Percentiles rank a stretch among this genome's conserved stretches.
These are phyloP conservation scores for Phenganax marumi DNA, from an alignment of 92 coral and sea anemone species.

Conservation along the genomic window DNA sequence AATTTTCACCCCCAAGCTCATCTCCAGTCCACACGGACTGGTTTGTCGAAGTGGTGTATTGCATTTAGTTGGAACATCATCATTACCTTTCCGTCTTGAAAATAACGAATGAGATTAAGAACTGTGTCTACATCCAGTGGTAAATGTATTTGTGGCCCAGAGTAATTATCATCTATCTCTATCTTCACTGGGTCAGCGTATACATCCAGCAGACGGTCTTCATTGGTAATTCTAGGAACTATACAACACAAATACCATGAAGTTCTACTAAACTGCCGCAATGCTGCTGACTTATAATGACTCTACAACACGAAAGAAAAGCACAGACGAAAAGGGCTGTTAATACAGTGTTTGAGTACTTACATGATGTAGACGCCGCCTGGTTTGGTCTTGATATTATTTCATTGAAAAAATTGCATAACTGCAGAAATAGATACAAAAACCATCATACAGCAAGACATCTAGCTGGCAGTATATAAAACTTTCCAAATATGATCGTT, in stretches of 20 bases:
- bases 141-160: conserved; percentile 68
- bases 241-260: not conserved
- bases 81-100: conserved; percentile 68
- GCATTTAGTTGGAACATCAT: not conserved
- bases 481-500: not conserved
- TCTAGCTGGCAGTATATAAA: not conserved
- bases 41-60: no score
- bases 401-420: conserved; percentile 5
- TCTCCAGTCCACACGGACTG: no score
- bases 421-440: not conserved
- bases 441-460: not conserved
- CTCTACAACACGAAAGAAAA: no score
- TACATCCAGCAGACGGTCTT: conserved; percentile 56
- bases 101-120: conserved; percentile 65
- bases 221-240: conserved; percentile 45
- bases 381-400: conserved; percentile 46
- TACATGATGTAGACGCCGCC: conserved; percentile 11
- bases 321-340: no score
- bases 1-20: no score
- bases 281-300: no score
- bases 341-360: not conserved
- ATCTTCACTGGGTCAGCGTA: conserved; percentile 77
- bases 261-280: conserved; percentile 2
- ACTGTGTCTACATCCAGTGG: conserved; percentile 70
- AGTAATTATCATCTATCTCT: conserved; percentile 64